Evolutionary conservation across 2,113 vertebrate species (phyloP).

Genomic region (Oxyura jamaicensis): DNA sequence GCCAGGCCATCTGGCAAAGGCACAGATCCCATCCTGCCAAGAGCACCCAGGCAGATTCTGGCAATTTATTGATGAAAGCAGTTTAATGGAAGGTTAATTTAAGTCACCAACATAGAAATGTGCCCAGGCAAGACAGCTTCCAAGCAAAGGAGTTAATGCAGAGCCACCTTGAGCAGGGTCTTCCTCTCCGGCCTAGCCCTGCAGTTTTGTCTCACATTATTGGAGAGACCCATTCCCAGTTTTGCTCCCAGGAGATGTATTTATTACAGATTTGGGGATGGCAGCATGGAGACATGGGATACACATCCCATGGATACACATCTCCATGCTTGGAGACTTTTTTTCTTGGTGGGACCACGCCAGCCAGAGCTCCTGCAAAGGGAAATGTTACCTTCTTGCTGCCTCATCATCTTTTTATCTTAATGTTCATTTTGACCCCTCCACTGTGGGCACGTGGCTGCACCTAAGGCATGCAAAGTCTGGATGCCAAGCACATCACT

Average conservation of each 20-base stretch:
- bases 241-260: background rate
- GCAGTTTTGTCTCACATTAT: background rate
- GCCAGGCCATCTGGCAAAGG: conserved; percentile 12
- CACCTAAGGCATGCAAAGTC: background rate
- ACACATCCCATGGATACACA: too few relatives aligned
- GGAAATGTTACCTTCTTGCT: background rate
- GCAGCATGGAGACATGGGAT: background rate
- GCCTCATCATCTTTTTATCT: background rate
- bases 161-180: background rate
- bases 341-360: background rate
- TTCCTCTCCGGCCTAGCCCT: background rate
- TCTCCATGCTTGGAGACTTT: background rate
- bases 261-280: background rate
- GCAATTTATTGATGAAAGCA: background rate
- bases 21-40: background rate
- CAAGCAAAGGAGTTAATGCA: background rate
- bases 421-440: background rate
- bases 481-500: background rate
- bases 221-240: too few relatives aligned
- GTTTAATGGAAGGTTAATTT: background rate
- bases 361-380: background rate
- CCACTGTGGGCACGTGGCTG: fast-evolving
- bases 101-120: background rate
- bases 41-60: background rate
- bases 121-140: background rate